Evolutionary conservation across 2,113 vertebrate genomes (phyloP).

Genomic region (Cephalopterus ornatus): DNA sequence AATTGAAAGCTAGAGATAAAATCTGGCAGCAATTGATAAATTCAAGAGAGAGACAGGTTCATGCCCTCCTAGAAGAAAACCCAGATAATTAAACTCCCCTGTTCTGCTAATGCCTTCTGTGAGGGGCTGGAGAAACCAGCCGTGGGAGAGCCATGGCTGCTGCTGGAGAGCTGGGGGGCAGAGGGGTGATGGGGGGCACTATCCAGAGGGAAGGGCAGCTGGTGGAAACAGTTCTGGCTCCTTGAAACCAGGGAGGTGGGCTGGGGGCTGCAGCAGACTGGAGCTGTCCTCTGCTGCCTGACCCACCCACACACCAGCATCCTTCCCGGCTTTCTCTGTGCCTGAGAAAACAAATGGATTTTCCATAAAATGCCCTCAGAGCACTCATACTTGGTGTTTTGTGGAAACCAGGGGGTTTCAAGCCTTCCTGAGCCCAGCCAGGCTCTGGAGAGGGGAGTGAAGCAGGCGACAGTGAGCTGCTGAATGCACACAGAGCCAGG

Average conservation of each 20-base stretch:
- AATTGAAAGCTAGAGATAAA: slow-evolving; percentile 37
- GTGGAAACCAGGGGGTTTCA: not conserved
- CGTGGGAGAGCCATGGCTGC: not conserved
- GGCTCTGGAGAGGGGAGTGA: not conserved
- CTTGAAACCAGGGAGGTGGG: not conserved
- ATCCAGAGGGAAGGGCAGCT: not conserved
- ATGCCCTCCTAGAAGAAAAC: slow-evolving; percentile 26
- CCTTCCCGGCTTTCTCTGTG: not conserved
- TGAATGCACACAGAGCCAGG: slow-evolving; percentile 2
- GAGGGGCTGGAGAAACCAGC: not conserved
- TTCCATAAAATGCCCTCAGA: not conserved
- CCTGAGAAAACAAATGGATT: not conserved
- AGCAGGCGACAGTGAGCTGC: not conserved
- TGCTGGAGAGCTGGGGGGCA: not conserved
- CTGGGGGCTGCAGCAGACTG: not conserved
- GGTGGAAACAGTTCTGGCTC: not conserved
- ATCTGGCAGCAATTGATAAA: slow-evolving; percentile 28
- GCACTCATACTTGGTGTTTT: not conserved
- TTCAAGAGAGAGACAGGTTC: slow-evolving; percentile 20
- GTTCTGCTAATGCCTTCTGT: not conserved
- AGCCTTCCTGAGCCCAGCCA: not conserved
- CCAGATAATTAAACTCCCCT: slow-evolving; percentile 49
- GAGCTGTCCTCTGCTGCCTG: not conserved
- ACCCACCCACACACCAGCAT: not conserved
- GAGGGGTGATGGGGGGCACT: not conserved